phyloP scores from a whole-genome alignment of 2,888 invertebrate species.

The Patella depressa region DNA sequence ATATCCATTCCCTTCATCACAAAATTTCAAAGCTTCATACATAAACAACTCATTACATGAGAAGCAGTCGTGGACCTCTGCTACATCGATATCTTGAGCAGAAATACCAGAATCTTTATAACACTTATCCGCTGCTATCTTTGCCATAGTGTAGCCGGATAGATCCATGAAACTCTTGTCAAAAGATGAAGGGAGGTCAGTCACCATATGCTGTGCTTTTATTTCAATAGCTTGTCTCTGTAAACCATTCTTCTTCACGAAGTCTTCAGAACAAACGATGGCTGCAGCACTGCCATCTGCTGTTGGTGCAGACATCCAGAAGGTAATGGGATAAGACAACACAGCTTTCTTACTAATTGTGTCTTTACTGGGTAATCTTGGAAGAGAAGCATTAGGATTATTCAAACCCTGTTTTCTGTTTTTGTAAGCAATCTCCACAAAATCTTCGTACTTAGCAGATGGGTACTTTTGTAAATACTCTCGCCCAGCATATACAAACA shows the following conservation, averaged over 20 bases:
- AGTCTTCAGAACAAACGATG: constrained; percentile 90
- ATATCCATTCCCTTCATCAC: constrained; percentile 48
- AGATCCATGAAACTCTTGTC: constrained; percentile 81
- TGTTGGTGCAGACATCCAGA: constrained; percentile 78
- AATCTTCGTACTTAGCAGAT: constrained; percentile 44
- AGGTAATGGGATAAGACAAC: constrained; percentile 64
- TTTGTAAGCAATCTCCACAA: constrained; percentile 60
- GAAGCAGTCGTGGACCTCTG: constrained; percentile 91
- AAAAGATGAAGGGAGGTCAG: constrained; percentile 90
- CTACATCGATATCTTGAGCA: constrained; percentile 54
- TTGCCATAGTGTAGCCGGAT: constrained; percentile 95
- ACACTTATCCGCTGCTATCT: constrained; percentile 75
- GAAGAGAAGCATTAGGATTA: constrained; percentile 61
- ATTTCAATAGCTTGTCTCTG: constrained; percentile 93
- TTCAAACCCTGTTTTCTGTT: constrained; percentile 61
- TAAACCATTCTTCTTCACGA: constrained; percentile 82
- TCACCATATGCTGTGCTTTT: constrained; percentile 94
- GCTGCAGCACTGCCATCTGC: constrained; percentile 98
- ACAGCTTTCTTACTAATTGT: constrained; percentile 48
- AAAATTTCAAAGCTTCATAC: constrained; percentile 87
- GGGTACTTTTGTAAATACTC: constrained; percentile 62
- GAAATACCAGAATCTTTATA: constrained; percentile 46
- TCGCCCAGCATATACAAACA: constrained; percentile 65
- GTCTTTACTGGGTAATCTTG: constrained; percentile 41
- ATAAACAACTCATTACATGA: constrained; percentile 97